phyloP scores from a whole-genome alignment of 2,888 invertebrate species.

The Leucania comma region DNA sequence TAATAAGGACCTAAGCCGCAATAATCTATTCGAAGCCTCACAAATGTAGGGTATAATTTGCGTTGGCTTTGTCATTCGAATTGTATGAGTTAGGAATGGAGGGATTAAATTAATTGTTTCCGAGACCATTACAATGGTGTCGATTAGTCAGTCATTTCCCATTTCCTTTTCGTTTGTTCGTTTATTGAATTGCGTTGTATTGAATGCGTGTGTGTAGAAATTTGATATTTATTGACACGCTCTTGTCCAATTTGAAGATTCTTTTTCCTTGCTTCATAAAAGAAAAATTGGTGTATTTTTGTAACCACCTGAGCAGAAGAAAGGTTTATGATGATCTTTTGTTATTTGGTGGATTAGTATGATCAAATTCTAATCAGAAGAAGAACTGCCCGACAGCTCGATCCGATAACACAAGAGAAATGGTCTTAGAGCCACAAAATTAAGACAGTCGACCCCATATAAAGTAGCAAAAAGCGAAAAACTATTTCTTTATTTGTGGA shows the following conservation, averaged over 20 bases:
- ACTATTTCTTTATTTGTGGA: too few relatives aligned
- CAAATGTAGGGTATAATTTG: conserved; percentile 24
- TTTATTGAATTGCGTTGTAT: conserved; percentile 15
- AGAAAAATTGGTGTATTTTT: too few relatives aligned
- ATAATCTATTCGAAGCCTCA: conserved; percentile 37
- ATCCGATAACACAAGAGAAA: too few relatives aligned
- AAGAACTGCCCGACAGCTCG: too few relatives aligned
- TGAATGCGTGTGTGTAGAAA: not conserved
- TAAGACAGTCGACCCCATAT: too few relatives aligned
- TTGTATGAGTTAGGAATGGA: conserved; percentile 20
- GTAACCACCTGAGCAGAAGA: not conserved
- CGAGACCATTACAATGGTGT: conserved; percentile 32
- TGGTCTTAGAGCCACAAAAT: too few relatives aligned
- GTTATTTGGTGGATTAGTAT: not conserved
- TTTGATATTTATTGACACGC: not conserved
- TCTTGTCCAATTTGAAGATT: not conserved
- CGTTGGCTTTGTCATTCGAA: conserved; percentile 38
- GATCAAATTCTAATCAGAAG: not conserved
- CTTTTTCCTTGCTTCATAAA: not conserved
- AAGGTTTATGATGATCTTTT: not conserved
- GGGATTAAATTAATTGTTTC: conserved; percentile 52
- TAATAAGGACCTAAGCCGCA: conserved; percentile 15
- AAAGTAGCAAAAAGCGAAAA: too few relatives aligned
- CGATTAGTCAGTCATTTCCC: conserved; percentile 39
- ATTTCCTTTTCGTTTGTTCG: conserved; percentile 32